A percentile compares a stretch with the other conserved stretches of the same genome.
These are phyloP conservation scores for Cyclina sinensis DNA, from an alignment of 1,140 invertebrate species.

Conservation along the genomic window DNA sequence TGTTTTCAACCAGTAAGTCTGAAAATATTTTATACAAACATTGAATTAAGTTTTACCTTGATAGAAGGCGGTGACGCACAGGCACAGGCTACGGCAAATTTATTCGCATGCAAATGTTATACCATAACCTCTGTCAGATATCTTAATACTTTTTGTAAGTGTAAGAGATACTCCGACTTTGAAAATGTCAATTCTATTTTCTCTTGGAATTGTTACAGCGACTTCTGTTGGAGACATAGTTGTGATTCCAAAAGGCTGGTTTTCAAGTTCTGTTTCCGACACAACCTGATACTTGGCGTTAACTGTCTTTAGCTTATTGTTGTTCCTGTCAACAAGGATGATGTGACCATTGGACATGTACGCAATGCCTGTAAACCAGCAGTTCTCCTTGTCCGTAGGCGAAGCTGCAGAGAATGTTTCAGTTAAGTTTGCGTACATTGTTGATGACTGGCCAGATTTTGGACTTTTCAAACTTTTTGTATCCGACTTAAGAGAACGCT, in stretches of 20 bases:
- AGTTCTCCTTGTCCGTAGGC: constrained; percentile 38
- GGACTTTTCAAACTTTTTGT: background rate
- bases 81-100: constrained; percentile 48
- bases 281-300: background rate
- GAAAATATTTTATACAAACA: too few relatives aligned
- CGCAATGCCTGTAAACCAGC: constrained; percentile 60
- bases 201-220: constrained; percentile 57
- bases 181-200: constrained; percentile 59
- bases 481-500: background rate
- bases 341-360: constrained; percentile 39
- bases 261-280: background rate
- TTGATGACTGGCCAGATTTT: background rate
- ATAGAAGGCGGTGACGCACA: constrained; percentile 61
- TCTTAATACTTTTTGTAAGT: constrained; percentile 3
- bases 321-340: constrained; percentile 58
- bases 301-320: constrained; percentile 55
- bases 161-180: constrained; percentile 14
- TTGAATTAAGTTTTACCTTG: too few relatives aligned
- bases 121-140: constrained; percentile 62
- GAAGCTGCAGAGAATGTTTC: background rate
- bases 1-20: too few relatives aligned
- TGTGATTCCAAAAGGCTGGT: constrained; percentile 58
- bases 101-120: constrained; percentile 46
- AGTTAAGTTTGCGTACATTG: constrained; percentile 18
- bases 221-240: constrained; percentile 20